Percentiles rank a stretch among this genome's conserved stretches.
Conservation (phyloP, 2,888 invertebrate species). For the Cryptocheilus praepositus region DNA sequence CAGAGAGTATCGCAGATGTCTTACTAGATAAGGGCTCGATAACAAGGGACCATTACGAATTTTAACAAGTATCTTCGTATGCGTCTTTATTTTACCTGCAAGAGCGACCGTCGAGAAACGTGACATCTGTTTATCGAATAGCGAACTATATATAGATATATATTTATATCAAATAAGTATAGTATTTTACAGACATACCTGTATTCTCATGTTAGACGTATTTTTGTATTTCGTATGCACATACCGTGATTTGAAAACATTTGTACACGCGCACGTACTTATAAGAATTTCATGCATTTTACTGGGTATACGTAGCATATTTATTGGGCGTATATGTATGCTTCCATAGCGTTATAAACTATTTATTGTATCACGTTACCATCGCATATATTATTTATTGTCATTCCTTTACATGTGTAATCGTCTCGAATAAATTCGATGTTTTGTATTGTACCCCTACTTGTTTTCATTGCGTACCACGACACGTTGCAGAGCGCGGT, state of each 20-base stretch:
- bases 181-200: slow-evolving; percentile 31
- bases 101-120: background rate
- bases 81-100: slow-evolving; percentile 22
- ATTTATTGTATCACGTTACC: slow-evolving; percentile 73
- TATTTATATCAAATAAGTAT: slow-evolving; percentile 25
- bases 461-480: too few relatives aligned
- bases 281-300: slow-evolving; percentile 51
- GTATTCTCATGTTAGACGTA: slow-evolving; percentile 49
- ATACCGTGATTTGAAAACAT: slow-evolving; percentile 34
- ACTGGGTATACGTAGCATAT: slow-evolving; percentile 59
- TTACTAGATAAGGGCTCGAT: slow-evolving; percentile 13
- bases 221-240: slow-evolving; percentile 49
- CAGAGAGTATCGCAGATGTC: background rate
- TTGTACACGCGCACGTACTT: slow-evolving; percentile 31
- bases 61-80: slow-evolving; percentile 20
- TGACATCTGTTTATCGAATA: background rate
- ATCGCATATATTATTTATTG: slow-evolving; percentile 71
- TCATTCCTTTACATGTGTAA: slow-evolving; percentile 65
- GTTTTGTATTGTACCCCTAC: slow-evolving; percentile 55
- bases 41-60: slow-evolving; percentile 35
- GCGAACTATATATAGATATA: background rate
- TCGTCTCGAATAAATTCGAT: slow-evolving; percentile 65
- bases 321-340: slow-evolving; percentile 64
- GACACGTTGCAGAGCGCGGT: too few relatives aligned
- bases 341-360: slow-evolving; percentile 55